Conservation (phyloP, 2,797 vertebrate species). For the Anas bernieri region DNA sequence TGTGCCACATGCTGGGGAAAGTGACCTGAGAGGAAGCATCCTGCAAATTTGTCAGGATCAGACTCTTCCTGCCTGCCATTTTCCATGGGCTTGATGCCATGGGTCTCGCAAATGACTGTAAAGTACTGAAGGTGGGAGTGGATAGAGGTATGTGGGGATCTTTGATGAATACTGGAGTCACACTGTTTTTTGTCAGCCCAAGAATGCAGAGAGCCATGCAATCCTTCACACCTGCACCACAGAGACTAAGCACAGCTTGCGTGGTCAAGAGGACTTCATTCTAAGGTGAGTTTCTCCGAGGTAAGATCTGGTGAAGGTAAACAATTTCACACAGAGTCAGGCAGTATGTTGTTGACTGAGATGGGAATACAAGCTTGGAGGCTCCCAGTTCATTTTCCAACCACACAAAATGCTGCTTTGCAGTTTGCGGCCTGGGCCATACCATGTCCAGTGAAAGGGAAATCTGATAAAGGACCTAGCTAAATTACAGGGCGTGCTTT, state of each 20-base stretch:
- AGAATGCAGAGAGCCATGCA: neutral
- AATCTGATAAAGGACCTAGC: neutral
- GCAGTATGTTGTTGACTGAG: neutral
- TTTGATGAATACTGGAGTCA: neutral
- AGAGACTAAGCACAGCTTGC: neutral
- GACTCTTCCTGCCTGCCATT: neutral
- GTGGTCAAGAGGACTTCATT: neutral
- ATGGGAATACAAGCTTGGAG: neutral
- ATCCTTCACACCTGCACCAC: too few species aligned
- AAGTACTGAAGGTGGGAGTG: neutral
- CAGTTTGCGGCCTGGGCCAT: neutral
- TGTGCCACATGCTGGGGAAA: neutral
- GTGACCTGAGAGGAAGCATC: neutral
- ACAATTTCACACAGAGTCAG: neutral
- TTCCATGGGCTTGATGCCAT: neutral
- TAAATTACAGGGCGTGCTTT: neutral
- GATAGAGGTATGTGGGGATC: neutral
- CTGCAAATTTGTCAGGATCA: neutral
- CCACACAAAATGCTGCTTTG: neutral
- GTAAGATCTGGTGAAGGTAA: neutral
- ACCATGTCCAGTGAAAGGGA: neutral
- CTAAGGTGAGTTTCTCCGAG: neutral
- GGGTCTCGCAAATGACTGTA: accelerated
- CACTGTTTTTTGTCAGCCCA: neutral
- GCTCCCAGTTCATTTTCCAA: neutral